phyloP scores from a whole-genome alignment of 2,888 invertebrate genomes.

The Caenorhabditis angaria region DNA sequence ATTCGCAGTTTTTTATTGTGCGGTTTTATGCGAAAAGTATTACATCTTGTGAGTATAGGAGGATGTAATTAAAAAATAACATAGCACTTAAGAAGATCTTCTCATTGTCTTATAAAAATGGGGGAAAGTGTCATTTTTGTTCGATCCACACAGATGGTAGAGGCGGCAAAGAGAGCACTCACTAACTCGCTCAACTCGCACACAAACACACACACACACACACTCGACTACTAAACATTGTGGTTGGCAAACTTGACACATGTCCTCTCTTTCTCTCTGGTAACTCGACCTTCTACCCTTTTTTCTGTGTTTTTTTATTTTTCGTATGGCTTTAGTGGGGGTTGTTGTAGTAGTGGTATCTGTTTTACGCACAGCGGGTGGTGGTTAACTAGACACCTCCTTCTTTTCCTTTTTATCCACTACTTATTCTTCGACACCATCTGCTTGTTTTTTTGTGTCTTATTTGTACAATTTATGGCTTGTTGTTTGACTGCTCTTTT shows the following conservation, averaged over 20 bases:
- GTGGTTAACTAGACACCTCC: constrained; percentile 9
- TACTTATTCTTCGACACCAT: neutral
- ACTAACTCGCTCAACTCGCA: constrained; percentile 25
- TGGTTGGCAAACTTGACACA: constrained; percentile 51
- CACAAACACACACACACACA: constrained; percentile 22
- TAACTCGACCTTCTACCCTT: constrained; percentile 25
- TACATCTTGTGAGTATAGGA: no score
- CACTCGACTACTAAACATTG: constrained; percentile 39
- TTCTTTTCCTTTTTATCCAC: constrained; percentile 6
- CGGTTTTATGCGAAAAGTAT: no score
- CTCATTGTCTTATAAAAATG: no score
- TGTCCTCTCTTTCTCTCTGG: constrained; percentile 30
- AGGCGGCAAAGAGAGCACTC: constrained; percentile 4
- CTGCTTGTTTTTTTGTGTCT: constrained; percentile 30
- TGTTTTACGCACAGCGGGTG: constrained; percentile 16
- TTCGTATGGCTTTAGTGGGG: constrained; percentile 28
- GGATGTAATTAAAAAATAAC: no score
- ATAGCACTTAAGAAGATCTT: no score
- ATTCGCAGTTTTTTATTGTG: no score
- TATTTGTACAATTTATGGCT: constrained; percentile 11
- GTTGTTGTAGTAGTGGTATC: no score
- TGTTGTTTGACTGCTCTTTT: neutral
- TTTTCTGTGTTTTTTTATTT: constrained; percentile 19
- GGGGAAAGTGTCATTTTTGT: neutral
- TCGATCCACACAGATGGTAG: neutral